A percentile compares a stretch with the other conserved stretches of the same genome.
These are phyloP conservation scores for Montipora cactus DNA, from an alignment of 64 coral and sea anemone genomes.

Conservation along the genomic window DNA sequence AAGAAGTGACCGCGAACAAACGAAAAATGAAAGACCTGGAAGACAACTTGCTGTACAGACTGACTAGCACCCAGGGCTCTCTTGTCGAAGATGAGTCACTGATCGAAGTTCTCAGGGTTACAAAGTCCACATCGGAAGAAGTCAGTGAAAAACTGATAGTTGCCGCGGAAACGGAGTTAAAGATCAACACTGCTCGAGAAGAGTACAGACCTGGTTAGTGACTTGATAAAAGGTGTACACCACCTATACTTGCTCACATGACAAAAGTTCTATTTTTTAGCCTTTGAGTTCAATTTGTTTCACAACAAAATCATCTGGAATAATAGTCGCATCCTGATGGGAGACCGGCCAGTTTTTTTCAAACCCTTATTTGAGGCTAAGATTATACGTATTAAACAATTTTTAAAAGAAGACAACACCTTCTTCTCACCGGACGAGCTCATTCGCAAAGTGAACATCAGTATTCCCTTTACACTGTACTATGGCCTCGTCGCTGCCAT, in stretches of 20 bases:
- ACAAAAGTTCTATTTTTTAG: no score
- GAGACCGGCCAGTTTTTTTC: no score
- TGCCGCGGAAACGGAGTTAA: slow-evolving; percentile 94
- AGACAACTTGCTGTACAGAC: slow-evolving; percentile 92
- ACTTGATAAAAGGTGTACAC: neutral
- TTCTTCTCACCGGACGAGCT: no score
- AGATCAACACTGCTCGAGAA: slow-evolving; percentile 98
- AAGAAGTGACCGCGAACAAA: slow-evolving; percentile 99
- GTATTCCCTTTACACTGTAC: no score
- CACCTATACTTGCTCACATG: neutral
- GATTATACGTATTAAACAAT: no score
- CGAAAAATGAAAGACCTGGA: slow-evolving; percentile 98
- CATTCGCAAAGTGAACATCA: no score
- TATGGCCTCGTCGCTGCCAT: no score
- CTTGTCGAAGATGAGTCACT: slow-evolving; percentile 98
- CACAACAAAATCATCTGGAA: no score
- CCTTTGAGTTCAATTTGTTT: no score
- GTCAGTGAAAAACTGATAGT: slow-evolving; percentile 97
- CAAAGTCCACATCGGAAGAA: slow-evolving; percentile 96
- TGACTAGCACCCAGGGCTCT: slow-evolving; percentile 99
- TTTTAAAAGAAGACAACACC: no score
- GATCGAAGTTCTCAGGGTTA: slow-evolving; percentile 89
- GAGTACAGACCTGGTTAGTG: slow-evolving; percentile 94
- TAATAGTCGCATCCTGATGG: no score
- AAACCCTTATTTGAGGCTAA: no score